Evolutionary conservation across 2,797 vertebrate species (phyloP).

Genomic region (Sebastiscus albofasciatus): DNA sequence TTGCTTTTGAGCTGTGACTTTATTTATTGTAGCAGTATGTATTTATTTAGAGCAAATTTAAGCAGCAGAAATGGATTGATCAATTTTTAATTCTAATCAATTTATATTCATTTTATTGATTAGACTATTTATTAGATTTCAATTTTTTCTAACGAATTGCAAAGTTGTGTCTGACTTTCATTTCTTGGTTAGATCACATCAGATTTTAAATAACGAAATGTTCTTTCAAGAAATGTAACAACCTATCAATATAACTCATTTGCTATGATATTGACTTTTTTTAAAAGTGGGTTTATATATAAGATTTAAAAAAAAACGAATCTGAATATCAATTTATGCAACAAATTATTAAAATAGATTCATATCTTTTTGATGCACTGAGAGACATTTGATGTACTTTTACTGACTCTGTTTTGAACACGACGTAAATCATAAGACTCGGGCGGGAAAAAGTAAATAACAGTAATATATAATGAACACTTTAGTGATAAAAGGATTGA

Average conservation of each 20-base stretch:
- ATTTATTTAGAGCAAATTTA: background rate
- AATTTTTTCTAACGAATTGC: background rate
- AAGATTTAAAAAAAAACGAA: background rate
- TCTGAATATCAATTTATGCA: background rate
- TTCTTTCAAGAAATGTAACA: background rate
- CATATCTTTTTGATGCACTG: background rate
- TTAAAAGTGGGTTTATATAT: background rate
- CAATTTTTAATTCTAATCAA: background rate
- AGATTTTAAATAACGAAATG: background rate
- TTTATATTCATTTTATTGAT: background rate
- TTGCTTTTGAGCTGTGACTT: background rate
- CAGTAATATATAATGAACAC: background rate
- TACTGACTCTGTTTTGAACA: constrained; percentile 18
- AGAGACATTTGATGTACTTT: background rate
- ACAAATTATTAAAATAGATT: background rate
- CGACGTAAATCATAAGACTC: background rate
- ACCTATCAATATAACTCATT: background rate
- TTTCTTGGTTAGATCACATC: background rate
- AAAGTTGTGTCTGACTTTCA: background rate
- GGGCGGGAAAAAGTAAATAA: background rate
- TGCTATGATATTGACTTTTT: background rate
- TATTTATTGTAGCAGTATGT: background rate
- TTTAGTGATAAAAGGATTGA: background rate
- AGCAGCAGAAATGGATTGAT: background rate
- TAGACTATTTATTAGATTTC: background rate